These are phyloP conservation scores for Pseudomugil tenellus DNA, from an alignment of 2,797 vertebrate genomes.

Conservation along the genomic window DNA sequence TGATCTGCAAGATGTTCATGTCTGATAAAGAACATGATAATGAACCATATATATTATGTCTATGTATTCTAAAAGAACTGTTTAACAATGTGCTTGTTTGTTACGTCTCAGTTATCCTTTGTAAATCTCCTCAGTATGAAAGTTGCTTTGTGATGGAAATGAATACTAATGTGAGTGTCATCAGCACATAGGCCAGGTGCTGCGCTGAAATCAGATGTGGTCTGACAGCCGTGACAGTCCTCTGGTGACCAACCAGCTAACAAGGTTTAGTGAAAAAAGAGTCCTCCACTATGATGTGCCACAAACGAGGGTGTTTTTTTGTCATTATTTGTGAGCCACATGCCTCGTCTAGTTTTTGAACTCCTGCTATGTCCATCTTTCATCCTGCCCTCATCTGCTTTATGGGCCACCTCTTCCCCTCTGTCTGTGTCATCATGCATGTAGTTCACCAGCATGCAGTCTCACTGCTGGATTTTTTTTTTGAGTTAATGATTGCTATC, in stretches of 20 bases:
- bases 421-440: constrained; percentile 28
- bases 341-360: constrained; percentile 6
- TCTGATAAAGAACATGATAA: not conserved
- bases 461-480: constrained; percentile 64
- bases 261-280: constrained; percentile 14
- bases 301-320: constrained; percentile 17
- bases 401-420: constrained; percentile 40
- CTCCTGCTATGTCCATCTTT: constrained; percentile 27
- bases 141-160: constrained; percentile 61
- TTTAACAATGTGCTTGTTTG: constrained; percentile 1
- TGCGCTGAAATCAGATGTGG: constrained; percentile 40
- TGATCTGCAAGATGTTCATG: too few relatives aligned
- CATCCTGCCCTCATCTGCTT: constrained; percentile 40
- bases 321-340: constrained; percentile 23
- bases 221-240: constrained; percentile 48
- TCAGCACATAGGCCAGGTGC: constrained; percentile 38
- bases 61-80: not conserved
- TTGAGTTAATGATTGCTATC: constrained; percentile 57
- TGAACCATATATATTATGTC: not conserved
- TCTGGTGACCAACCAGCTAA: constrained; percentile 22
- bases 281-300: constrained; percentile 26
- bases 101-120: constrained; percentile 20
- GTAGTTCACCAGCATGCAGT: constrained; percentile 31
- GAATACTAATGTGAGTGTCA: constrained; percentile 37
- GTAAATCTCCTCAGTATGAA: constrained; percentile 13